A percentile compares a stretch with the other conserved stretches of the same genome.
Conservation (phyloP, 2,888 invertebrate genomes). For the Pammene fasciana region DNA sequence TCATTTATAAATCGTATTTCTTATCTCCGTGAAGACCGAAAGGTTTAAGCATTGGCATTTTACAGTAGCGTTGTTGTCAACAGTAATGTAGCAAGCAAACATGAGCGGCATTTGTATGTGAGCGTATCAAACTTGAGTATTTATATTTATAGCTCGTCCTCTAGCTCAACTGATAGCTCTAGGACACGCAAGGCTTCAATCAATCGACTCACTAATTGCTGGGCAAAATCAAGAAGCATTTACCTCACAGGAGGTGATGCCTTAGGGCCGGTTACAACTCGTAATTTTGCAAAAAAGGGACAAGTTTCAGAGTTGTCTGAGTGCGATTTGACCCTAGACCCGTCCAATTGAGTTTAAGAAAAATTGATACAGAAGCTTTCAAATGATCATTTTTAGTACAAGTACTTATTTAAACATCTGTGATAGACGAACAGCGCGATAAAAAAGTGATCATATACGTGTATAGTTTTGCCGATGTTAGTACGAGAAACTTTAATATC, state of each 20-base stretch:
- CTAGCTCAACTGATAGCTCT: constrained; percentile 20
- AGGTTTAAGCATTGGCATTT: too few relatives aligned
- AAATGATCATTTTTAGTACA: too few relatives aligned
- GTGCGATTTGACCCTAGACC: too few relatives aligned
- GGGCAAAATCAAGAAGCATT: constrained; percentile 4
- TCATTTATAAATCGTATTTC: too few relatives aligned
- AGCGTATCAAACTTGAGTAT: constrained; percentile 27
- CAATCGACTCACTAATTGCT: constrained; percentile 24
- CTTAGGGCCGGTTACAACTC: background rate
- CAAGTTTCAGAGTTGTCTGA: too few relatives aligned
- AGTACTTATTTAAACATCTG: background rate
- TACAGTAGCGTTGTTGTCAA: too few relatives aligned
- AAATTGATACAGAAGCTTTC: too few relatives aligned
- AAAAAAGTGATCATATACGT: too few relatives aligned
- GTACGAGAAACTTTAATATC: background rate
- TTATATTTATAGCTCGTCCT: constrained; percentile 32
- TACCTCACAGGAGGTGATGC: background rate
- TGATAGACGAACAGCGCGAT: background rate
- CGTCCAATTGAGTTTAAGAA: too few relatives aligned
- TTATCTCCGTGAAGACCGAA: too few relatives aligned
- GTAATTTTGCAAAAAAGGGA: too few relatives aligned
- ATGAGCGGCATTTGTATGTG: constrained; percentile 11
- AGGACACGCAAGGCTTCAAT: constrained; percentile 33
- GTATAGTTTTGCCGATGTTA: too few relatives aligned
- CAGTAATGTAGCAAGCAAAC: constrained; percentile 9